These are phyloP conservation scores for Tryphoninae sp. DNA, from an alignment of 2,888 invertebrate species.

Conservation along the genomic window DNA sequence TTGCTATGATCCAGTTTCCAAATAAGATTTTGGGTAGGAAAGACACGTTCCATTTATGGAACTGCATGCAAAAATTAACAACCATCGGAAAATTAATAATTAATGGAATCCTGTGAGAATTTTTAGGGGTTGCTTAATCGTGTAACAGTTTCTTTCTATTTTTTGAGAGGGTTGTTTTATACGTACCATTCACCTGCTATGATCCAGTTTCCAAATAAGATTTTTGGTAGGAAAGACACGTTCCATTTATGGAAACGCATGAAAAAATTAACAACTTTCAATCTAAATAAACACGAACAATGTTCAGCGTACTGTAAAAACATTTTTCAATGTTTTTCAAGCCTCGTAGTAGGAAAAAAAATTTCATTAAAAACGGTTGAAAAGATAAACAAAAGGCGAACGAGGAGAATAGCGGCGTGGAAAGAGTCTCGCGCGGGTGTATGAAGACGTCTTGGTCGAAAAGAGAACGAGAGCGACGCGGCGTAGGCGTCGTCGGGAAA, in stretches of 20 bases:
- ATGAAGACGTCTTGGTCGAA: slow-evolving; percentile 61
- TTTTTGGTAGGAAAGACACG: slow-evolving; percentile 67
- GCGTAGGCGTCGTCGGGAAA: slow-evolving; percentile 55
- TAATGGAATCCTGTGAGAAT: slow-evolving; percentile 38
- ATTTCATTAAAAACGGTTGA: too few relatives aligned
- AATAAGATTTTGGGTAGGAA: slow-evolving; percentile 76
- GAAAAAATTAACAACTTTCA: background rate
- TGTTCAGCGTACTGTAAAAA: background rate
- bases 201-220: slow-evolving; percentile 77
- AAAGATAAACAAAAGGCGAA: too few relatives aligned
- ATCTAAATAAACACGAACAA: background rate
- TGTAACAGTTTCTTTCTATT: slow-evolving; percentile 63
- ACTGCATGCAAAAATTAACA: background rate
- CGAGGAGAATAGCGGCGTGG: slow-evolving; percentile 12
- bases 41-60: slow-evolving; percentile 12
- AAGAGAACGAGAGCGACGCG: slow-evolving; percentile 34
- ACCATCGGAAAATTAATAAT: too few relatives aligned
- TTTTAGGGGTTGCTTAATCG: slow-evolving; percentile 48
- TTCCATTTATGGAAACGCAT: background rate
- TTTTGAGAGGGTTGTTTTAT: background rate
- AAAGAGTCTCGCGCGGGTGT: slow-evolving; percentile 21
- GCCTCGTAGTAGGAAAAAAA: background rate
- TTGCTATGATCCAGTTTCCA: slow-evolving; percentile 70
- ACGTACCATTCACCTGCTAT: slow-evolving; percentile 1
- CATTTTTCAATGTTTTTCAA: background rate